Base-by-base conservation (phyloP, 1,140 invertebrate species). In the Listronotus oregonensis region DNA sequence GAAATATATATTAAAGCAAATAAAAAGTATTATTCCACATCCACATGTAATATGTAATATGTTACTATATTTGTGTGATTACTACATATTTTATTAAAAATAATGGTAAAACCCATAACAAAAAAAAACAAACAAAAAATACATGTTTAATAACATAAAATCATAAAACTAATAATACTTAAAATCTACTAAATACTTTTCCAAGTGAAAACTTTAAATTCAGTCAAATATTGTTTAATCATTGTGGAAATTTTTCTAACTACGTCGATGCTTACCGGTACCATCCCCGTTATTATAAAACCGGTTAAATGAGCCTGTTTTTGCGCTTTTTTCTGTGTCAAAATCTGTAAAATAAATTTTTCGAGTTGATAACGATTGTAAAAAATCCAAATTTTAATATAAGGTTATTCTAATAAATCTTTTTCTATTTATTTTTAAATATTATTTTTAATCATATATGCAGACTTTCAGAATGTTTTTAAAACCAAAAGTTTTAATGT, bases 271-370 rank as follows among this genome's bases (percentile, higher is more conserved):
- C 64, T 66, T 66, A 66, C 64, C 64, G 51, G 49, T 66, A 60
- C 64, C 64, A 66, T 66, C 64, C 51, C 64, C 64, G 50, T 66
- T 66, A 66, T 66, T 66, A 61, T 60, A 66, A 60, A 61, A 66
- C 34, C 64, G 56, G 64, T 66, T 66, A 66, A 54, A 66, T 44
- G 64, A 60, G 56, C 58, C 57, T 60, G 58, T 44, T 66, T 66
- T 66, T 66, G 64, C 54, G 64, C 57, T 66, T 66, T 66, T 66
- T 60, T 66, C 64, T 60, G 60, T 60, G 27, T 66, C 58, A 60
- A 66, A 66, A 66, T 61, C 64, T 66, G 64, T 50, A 66, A 66
- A 66, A 66, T 51, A 65, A 65, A 65, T 65, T 65, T 62, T 65
- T 54, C 54, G 34, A 58, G 63, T 51, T 65, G 63, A 52, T 64